Evolutionary conservation across 1,140 invertebrate species (phyloP).

Genomic region (Monomorium pharaonis): DNA sequence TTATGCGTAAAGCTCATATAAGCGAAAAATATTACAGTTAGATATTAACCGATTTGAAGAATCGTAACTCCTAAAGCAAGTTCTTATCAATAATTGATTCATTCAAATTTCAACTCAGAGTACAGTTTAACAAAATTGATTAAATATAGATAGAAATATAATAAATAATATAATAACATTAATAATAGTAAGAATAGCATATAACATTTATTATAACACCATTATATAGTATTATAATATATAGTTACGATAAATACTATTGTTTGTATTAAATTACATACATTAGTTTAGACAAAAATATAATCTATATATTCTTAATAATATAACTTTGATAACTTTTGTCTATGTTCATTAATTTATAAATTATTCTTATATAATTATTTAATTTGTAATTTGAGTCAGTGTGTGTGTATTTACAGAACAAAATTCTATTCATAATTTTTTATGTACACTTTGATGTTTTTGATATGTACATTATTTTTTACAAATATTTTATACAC

Average conservation of each 20-base stretch:
- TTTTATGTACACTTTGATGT: background rate
- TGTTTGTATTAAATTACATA: no score
- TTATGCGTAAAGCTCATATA: background rate
- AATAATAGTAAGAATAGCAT: background rate
- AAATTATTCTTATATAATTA: no score
- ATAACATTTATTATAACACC: no score
- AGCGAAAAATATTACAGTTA: background rate
- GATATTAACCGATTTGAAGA: conserved; percentile 7
- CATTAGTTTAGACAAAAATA: no score
- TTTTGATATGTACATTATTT: background rate
- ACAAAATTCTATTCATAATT: background rate
- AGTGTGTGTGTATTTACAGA: background rate
- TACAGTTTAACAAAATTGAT: background rate
- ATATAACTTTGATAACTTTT: no score
- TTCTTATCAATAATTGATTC: background rate
- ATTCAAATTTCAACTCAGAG: background rate
- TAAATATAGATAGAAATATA: background rate
- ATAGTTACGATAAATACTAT: no score
- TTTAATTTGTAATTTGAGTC: background rate
- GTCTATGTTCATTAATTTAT: no score
- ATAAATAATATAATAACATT: background rate
- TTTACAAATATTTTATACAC: no score
- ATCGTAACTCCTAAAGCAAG: background rate
- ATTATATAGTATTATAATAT: no score
- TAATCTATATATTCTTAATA: no score